Evolutionary conservation across 2,113 vertebrate genomes (phyloP), one percentile per base, ranked within the genome.

Genomic region (Aphyosemion australe): DNA sequence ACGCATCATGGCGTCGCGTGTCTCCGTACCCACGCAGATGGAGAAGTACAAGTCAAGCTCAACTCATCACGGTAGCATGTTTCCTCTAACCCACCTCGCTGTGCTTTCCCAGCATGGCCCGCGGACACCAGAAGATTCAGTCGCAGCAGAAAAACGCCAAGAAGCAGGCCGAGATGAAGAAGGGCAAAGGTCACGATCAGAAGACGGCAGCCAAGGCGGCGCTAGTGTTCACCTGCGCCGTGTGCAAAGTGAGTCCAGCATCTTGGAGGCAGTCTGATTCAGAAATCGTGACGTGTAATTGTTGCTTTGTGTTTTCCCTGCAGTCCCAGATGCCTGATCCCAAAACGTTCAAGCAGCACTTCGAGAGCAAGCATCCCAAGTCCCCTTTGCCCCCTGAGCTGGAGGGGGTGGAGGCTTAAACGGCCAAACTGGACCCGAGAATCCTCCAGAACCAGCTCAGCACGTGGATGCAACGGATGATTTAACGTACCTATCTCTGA

Each of bases 71-170:
- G 11, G 9, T 18, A 20, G 11, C 51, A 19, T 59, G 9, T 5
- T 71, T 69, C 7, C 11, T n/a, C n/a, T 26, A 26, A 15, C 53
- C 16, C 15, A 48, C 6, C 14, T 41, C 13, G 21, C 14, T 53
- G 72, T 77, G 51, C 12, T 67, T 77, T 53, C 26, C 14, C 92
- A 95, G 75, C 88, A 97, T 98, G 97, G 96, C 97, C 88, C 95
- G 95, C 73, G 97, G 95, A 80, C 97, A 99, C 88, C 96, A 99
- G 93, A 99, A 98, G 92, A 92, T 98, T 75, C 97, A 98, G 78
- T 97, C 96, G 11, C 96, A 99, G 90, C 96, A 98, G 92, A 97
- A 97, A 90, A 98, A 98, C 76, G 95, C 95, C 88, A 98, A 99
- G 94, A 99, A 98, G 80, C 96, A 98, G 92, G 96, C 96, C 11